Base-by-base conservation (phyloP, 35 echinoderm and acorn worm genomes). In the Apostichopus parvimensis region DNA sequence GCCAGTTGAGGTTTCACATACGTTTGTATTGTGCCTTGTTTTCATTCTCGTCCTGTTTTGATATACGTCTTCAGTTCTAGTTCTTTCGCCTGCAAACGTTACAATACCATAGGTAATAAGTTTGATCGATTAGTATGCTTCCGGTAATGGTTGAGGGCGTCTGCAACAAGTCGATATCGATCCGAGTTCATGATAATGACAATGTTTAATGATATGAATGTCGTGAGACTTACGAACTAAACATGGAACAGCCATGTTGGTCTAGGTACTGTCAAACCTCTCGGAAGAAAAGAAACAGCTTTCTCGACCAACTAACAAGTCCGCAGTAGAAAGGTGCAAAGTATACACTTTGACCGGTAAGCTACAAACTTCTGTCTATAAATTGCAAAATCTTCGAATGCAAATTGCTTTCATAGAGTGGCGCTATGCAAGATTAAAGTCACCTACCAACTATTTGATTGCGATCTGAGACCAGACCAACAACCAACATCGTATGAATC, bases 101-200 rank as follows among this genome's bases (percentile, higher is more conserved):
- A 45, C 78, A 10, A 56, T 9, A 23, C 56, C 57, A 59, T 56
- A 53, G 62, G 8, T 56, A 56, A 59, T 4, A 52, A 58, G 54
- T 84, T 58, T n/a, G 54, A 17, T 20, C 55, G 81, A 15, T 57
- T 84, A 9, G 81, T 84, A 1, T 17, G 55, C 21, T 12, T 57
- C 58, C 17, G 55, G 54, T 58, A 6, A 12, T 84, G 53, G 5
- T 24, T 56, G 10, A 84, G 55, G 15, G 81, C 54, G 57, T 84
- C 81, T 6, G 53, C 20, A 17, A 84, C 81, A 84, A 84, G 81
- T 59, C 58, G 54, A 59, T 59, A 84, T 23, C 81, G 81, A 55
- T 84, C 81, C 6, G 8, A 84, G 54, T n/a, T 84, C 81, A 84
- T 84, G 5, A 84, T 17, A 1, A 84, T n/a, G 5, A 59, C 57